phyloP scores from a whole-genome alignment of 1,140 invertebrate species.

The Pemphigus obesinymphae region DNA sequence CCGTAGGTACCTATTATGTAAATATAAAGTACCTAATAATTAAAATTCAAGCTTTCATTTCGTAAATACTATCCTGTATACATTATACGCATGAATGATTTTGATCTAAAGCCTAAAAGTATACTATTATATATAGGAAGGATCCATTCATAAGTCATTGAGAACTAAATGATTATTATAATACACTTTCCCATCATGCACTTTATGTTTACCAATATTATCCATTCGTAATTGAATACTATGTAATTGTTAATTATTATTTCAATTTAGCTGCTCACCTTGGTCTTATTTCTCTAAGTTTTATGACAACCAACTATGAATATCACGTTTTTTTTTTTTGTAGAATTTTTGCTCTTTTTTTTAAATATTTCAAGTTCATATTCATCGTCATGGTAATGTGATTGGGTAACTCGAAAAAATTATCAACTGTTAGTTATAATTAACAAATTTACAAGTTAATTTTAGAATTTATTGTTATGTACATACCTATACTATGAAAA shows the following conservation, averaged over 20 bases:
- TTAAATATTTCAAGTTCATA: not conserved
- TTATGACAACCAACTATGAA: not conserved
- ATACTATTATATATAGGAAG: no score
- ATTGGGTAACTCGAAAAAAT: no score
- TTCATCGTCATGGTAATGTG: not conserved
- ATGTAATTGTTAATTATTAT: not conserved
- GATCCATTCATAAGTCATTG: not conserved
- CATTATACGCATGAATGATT: no score
- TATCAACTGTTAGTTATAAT: no score
- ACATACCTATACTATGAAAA: no score
- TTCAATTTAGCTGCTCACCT: not conserved
- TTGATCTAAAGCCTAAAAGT: no score
- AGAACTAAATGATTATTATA: not conserved
- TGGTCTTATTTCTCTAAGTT: not conserved
- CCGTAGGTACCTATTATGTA: no score
- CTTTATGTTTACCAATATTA: not conserved
- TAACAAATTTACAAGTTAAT: no score
- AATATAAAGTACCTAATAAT: no score
- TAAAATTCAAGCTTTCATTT: no score
- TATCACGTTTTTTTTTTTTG: not conserved
- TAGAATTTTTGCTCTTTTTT: not conserved
- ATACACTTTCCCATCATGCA: not conserved
- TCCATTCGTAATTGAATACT: not conserved
- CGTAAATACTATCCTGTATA: no score
- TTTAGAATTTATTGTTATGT: no score